These are phyloP conservation scores for Ectemnius lituratus DNA, from an alignment of 2,888 invertebrate species.

Conservation along the genomic window DNA sequence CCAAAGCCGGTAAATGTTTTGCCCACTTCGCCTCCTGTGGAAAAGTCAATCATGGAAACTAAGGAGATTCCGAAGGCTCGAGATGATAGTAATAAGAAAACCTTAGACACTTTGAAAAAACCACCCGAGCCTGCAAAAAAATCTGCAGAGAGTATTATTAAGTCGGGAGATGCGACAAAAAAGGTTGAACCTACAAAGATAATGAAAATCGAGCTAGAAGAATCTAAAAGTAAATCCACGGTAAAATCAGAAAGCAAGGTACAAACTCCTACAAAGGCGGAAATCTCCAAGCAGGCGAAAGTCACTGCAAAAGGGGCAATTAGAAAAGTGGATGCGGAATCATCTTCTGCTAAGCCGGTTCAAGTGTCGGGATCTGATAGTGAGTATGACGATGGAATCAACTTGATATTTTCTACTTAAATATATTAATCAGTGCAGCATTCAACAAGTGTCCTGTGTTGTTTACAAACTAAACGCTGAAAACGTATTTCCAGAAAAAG, in stretches of 20 bases:
- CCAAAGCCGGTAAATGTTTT: constrained; percentile 43
- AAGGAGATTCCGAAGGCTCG: constrained; percentile 25
- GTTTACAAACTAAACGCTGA: background rate
- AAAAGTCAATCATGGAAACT: constrained; percentile 29
- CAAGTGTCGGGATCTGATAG: constrained; percentile 59
- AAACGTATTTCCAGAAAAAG: constrained; percentile 59
- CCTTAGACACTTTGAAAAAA: constrained; percentile 21
- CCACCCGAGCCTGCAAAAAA: constrained; percentile 18
- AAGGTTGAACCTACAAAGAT: constrained; percentile 43
- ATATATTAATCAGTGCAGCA: background rate
- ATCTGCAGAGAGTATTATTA: constrained; percentile 20
- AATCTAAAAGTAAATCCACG: constrained; percentile 33
- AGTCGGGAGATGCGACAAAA: constrained; percentile 28
- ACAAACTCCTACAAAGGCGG: constrained; percentile 38
- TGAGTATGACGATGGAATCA: constrained; percentile 53
- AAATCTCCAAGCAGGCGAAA: constrained; percentile 40
- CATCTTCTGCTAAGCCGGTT: constrained; percentile 36
- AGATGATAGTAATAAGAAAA: constrained; percentile 24
- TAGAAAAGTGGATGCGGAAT: constrained; percentile 40
- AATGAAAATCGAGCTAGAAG: constrained; percentile 40
- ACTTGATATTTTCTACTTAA: background rate
- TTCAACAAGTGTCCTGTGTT: background rate
- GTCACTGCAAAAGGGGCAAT: constrained; percentile 35
- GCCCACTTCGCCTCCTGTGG: constrained; percentile 23
- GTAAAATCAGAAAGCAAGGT: constrained; percentile 29